These are phyloP conservation scores for Dasypogon diadema DNA, from an alignment of 2,888 invertebrate species.

Conservation along the genomic window DNA sequence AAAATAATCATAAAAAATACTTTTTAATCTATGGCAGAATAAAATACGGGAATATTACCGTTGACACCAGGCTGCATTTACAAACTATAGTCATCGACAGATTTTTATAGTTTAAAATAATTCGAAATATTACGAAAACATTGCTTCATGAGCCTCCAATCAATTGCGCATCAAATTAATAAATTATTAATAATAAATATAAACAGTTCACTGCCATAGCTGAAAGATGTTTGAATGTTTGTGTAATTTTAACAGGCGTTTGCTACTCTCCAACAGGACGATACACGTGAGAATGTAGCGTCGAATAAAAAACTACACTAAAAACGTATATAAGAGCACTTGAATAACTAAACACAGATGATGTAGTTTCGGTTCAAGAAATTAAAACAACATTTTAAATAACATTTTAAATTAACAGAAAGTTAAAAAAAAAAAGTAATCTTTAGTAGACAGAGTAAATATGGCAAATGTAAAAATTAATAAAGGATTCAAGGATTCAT, in stretches of 20 bases:
- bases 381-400: not conserved
- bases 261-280: constrained; percentile 8
- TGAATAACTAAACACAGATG: not conserved
- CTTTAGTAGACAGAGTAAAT: not conserved
- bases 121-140: not conserved
- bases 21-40: too few species aligned
- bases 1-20: too few species aligned
- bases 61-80: too few species aligned
- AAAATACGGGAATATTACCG: too few species aligned
- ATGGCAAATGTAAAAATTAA: not conserved
- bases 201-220: constrained; percentile 40
- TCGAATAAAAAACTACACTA: not conserved
- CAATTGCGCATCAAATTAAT: constrained; percentile 21
- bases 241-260: constrained; percentile 12
- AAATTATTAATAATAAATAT: constrained; percentile 24
- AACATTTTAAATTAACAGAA: not conserved
- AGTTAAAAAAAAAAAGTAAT: not conserved
- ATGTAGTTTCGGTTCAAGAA: not conserved
- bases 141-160: constrained; percentile 24
- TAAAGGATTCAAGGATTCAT: not conserved
- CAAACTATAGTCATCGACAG: not conserved
- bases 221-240: constrained; percentile 21
- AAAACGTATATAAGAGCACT: not conserved
- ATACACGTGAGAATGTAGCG: not conserved
- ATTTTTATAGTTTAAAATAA: not conserved